Conservation (phyloP, 2,888 invertebrate species). For the Pseudococcus viburni region DNA sequence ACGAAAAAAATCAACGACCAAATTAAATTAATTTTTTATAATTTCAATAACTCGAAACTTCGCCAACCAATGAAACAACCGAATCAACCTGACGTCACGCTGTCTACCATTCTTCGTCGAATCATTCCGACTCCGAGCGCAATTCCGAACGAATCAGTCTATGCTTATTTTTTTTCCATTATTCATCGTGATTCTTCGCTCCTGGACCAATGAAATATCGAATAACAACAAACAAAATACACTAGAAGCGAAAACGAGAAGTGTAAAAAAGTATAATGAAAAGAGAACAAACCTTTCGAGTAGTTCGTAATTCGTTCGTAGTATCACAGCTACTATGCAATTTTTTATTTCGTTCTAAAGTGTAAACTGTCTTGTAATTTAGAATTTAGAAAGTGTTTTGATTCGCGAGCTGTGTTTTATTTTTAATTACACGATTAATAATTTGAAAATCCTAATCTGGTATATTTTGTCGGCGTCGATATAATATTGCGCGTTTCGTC, state of each 20-base stretch:
- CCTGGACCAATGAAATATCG: slow-evolving; percentile 6
- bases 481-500: slow-evolving; percentile 23
- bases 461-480: neutral
- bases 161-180: neutral
- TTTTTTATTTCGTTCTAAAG: slow-evolving; percentile 21
- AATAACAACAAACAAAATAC: slow-evolving; percentile 32
- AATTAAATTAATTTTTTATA: too few relatives aligned
- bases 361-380: slow-evolving; percentile 52
- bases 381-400: slow-evolving; percentile 51
- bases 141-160: neutral
- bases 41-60: too few relatives aligned
- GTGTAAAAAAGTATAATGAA: neutral
- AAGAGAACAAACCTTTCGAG: too few relatives aligned
- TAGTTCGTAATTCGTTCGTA: neutral
- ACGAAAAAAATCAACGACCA: too few relatives aligned
- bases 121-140: neutral
- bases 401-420: slow-evolving; percentile 6
- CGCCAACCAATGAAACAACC: too few relatives aligned
- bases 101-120: neutral
- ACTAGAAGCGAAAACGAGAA: neutral
- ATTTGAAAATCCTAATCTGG: neutral
- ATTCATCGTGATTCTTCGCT: too few relatives aligned
- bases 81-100: neutral
- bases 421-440: slow-evolving; percentile 30
- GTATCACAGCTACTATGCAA: slow-evolving; percentile 3